Base-by-base conservation (phyloP, 2,797 vertebrate genomes). In the Notolabrus celidotus region DNA sequence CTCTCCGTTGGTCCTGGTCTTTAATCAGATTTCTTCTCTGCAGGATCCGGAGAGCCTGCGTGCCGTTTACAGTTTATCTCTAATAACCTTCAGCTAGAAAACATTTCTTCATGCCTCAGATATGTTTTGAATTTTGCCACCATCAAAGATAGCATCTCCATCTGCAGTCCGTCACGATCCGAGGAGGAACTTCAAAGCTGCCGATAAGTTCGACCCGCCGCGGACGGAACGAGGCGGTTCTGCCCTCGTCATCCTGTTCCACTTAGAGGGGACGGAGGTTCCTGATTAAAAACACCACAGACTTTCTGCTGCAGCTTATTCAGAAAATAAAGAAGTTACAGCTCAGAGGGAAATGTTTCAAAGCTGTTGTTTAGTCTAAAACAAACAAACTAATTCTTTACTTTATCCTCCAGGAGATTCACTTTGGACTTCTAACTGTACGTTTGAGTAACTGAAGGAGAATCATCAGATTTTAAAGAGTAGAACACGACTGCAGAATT, bases 141-240 rank as follows among this genome's bases (percentile, higher is more conserved):
- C 59, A 64, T 73, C 59, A 46, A 25, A 77, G 51, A 52, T 72
- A 25, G 8, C 7, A 59, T 57, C 55, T 27, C 14, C 3, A 20
- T 53, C 36, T 33, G 46, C 54, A 63, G 61, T 73, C 22, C 42
- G 38, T 67, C 34, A 19, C 54, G 52, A 29, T 61, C 70, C 50
- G 42, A 36, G 23, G 62, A 64, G 27, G 33, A 33, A 73, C 74
- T 80, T 89, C 76, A 88, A 90, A 91, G 84, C 55, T 17, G 56
- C 54, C 42, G 57, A 80, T 83, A 77, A 70, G 46, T 60, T 29
- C 0, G 29, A 42, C 12, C 36, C 45, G 19, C n/a, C n/a, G n/a
- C 12, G 3, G 29, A 71, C 39, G 47, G 43, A 45, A 43, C 42
- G 3, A 20, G 58, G 38, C 19, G 10, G 42, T 47, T 64, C 73